Evolutionary conservation across 1,140 invertebrate species (phyloP).

Genomic region (Neodiprion lecontei): DNA sequence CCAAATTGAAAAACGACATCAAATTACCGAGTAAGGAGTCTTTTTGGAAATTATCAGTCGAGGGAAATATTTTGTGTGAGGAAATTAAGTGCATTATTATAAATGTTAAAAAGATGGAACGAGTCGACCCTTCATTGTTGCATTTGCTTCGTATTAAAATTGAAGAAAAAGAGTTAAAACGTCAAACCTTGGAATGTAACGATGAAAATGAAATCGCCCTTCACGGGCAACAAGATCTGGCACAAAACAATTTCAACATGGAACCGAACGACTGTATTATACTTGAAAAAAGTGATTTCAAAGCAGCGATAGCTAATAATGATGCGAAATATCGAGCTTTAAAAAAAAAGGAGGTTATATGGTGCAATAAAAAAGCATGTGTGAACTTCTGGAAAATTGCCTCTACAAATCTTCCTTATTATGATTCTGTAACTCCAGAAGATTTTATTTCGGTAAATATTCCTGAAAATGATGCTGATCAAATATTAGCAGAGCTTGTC

Average conservation of each 20-base stretch:
- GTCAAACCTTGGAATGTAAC: not conserved
- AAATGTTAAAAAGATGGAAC: not conserved
- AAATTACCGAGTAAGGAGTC: not conserved
- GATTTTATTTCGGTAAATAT: not conserved
- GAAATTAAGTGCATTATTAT: not conserved
- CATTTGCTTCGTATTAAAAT: not conserved
- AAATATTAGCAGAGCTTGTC: not conserved
- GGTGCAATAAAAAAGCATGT: not conserved
- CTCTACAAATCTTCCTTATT: not conserved
- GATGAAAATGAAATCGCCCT: not conserved
- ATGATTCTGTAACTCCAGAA: not conserved
- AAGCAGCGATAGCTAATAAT: not conserved
- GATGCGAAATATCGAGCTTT: not conserved
- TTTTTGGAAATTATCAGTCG: not conserved
- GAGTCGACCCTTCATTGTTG: not conserved
- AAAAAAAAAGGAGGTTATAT: not conserved
- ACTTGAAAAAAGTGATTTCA: not conserved
- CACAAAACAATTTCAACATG: not conserved
- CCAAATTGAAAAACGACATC: not conserved
- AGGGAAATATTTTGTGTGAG: not conserved
- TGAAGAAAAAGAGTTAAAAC: not conserved
- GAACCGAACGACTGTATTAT: not conserved
- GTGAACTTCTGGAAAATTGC: not conserved
- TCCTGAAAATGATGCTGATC: not conserved
- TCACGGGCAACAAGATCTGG: not conserved